Base-by-base conservation (phyloP, 2,888 invertebrate genomes). In the Amblyjoppa proteus region DNA sequence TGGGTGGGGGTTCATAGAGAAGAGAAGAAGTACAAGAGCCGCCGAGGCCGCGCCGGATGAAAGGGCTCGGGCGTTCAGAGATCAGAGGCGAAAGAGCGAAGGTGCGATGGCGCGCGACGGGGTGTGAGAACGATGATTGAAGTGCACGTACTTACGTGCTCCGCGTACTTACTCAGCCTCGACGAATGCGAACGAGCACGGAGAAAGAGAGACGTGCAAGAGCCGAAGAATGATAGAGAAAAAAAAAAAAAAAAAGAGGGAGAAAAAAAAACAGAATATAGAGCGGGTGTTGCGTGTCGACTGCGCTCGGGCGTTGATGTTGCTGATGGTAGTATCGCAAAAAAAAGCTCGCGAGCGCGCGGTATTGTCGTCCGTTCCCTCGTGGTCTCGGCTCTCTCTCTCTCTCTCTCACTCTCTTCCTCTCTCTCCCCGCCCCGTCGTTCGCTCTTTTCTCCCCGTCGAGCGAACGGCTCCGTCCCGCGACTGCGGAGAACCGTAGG, bases 51-150 rank as follows among this genome's bases (percentile, higher is more conserved):
- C 88, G 3, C 82, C 85, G 90, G 89, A 91, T 91, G 90, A 91
- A 91, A 91, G 89, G 45, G 87, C 86, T 88, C 86, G 88, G 76
- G 87, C 81, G 81, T 83, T 87, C 76, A 85, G 88, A 93, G 91
- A 93, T 91, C 91, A 91, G 89, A 92, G 90, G 90, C 90, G 88
- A 90, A 90, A 90, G 88, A 88, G 87, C 88, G 77, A 88, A 92
- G 91, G 90, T 87, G 91, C 90, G 91, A 92, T 91, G 91, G 90
- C 87, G 91, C 89, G 89, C 90, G 89, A 89, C 88, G 89, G 88
- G 88, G 90, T 90, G 90, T 89, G 90, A 91, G 91, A 91, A 90
- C 88, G 92, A 92, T 92, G 92, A 92, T 92, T 92, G 92, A 92
- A 92, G 92, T 92, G 92, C 92, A 91, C 88, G 84, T 92, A 92